Conservation (phyloP, 92 coral and sea anemone species). For the Zoanthus sociatus region DNA sequence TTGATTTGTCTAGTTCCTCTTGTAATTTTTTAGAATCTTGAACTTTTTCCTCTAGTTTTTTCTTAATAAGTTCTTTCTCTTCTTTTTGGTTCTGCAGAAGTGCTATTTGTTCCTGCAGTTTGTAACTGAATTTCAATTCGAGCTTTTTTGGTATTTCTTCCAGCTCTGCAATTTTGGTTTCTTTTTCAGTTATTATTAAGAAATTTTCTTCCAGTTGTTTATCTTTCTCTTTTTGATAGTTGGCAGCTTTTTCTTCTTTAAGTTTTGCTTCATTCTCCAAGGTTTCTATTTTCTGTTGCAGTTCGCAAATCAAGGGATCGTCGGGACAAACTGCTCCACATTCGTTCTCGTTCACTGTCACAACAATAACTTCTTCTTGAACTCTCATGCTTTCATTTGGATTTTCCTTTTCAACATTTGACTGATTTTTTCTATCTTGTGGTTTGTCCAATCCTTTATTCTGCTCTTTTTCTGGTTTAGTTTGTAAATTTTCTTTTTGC, state of each 20-base stretch:
- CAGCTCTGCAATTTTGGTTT: not conserved
- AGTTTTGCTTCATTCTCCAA: no score
- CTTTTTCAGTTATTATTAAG: constrained; percentile 35
- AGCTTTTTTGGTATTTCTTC: constrained; percentile 9
- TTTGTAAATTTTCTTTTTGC: no score
- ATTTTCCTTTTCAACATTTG: no score
- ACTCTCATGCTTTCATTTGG: no score
- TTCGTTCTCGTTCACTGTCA: no score
- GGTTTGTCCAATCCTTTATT: no score
- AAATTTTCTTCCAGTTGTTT: constrained; percentile 49
- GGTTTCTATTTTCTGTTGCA: no score
- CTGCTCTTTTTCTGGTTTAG: no score
- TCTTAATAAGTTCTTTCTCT: constrained; percentile 22
- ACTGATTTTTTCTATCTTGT: no score
- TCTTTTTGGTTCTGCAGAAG: constrained; percentile 43
- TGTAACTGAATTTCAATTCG: constrained; percentile 20
- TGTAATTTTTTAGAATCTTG: constrained; percentile 35
- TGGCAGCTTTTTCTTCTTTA: constrained; percentile 49
- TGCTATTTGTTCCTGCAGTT: constrained; percentile 37
- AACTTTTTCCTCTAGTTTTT: constrained; percentile 43
- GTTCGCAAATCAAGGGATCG: no score
- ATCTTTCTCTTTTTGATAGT: constrained; percentile 50
- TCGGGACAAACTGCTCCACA: no score
- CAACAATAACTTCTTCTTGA: no score
- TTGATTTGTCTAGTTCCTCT: constrained; percentile 44